Evolutionary conservation across 2,888 invertebrate genomes (phyloP), one percentile per base, ranked within the genome.

Genomic region (Nomada goodeniana): DNA sequence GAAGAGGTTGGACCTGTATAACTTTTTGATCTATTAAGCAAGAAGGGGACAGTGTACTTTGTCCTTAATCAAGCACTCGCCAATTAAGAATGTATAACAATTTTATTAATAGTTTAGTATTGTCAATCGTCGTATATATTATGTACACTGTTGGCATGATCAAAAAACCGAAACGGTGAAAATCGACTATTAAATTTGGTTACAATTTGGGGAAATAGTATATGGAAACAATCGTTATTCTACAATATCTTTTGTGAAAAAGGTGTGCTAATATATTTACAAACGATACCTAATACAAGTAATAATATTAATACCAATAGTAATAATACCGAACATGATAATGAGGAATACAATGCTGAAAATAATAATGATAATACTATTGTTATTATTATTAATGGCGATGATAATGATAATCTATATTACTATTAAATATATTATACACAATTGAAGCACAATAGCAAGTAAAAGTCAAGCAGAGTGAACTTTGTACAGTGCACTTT

Each of bases 1-100:
- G 88, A 88, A 65, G 89, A 89, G 70, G 88, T 88, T 80, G 88
- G 88, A 53, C 74, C 89, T 57, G 89, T 88, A 65, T 88, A 89
- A 88, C 71, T 78, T 70, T 70, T 36, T 61, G 26, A 64, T 68
- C 44, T 23, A 77, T 68, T 20, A 76, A 73, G 29, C 71, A 76
- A 26, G 44, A 75, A 53, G 50, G 74, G 81, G 73, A 75, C 53
- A 73, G 68, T 82, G 61, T 83, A 85, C 47, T 74, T 80, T 82
- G 77, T 79, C 84, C 80, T 83, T 50, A 63, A 71, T 77, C 69
- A 74, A 82, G 79, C 85, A 88, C 70, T 78, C 76, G 80, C 76
- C 79, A 78, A 80, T 79, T 83, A 69, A 73, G 71, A 77, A 79
- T 83, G 70, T 76, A 80, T 77, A 68, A 87, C 76, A 86, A 80